Evolutionary conservation across 1,140 invertebrate genomes (phyloP).

Genomic region (fruit fly (Drosophila melanogaster)): DNA sequence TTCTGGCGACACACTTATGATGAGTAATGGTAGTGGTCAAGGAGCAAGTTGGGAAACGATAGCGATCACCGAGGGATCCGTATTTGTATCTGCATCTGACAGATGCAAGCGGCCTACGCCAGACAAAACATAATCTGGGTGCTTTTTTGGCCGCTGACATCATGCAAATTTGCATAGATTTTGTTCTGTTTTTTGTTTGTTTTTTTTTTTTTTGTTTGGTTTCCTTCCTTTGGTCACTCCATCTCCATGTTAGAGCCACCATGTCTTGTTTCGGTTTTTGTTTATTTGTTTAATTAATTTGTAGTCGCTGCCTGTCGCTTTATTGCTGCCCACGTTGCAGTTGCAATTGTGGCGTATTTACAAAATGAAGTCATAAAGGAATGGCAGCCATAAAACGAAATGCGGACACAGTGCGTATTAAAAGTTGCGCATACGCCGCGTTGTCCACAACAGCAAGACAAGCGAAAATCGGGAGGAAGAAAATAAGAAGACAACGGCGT

Average conservation of each 20-base stretch:
- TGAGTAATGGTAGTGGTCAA: slow-evolving; percentile 65
- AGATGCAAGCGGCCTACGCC: slow-evolving; percentile 51
- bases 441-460: slow-evolving; percentile 15
- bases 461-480: neutral
- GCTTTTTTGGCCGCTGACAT: slow-evolving; percentile 69
- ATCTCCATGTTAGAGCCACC: slow-evolving; percentile 30
- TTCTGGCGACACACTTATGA: slow-evolving; percentile 64
- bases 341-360: slow-evolving; percentile 59
- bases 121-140: slow-evolving; percentile 28
- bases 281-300: slow-evolving; percentile 81
- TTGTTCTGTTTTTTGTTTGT: slow-evolving; percentile 1
- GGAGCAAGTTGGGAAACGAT: slow-evolving; percentile 55
- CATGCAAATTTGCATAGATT: slow-evolving; percentile 75
- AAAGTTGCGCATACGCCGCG: slow-evolving; percentile 75
- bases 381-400: slow-evolving; percentile 62
- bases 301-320: slow-evolving; percentile 55
- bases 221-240: slow-evolving; percentile 24
- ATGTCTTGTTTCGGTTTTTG: slow-evolving; percentile 54
- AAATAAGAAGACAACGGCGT: slow-evolving; percentile 21
- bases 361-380: slow-evolving; percentile 74
- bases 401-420: slow-evolving; percentile 56
- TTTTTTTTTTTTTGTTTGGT: slow-evolving; percentile 4
- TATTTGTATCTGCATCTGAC: slow-evolving; percentile 39
- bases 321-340: slow-evolving; percentile 65
- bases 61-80: slow-evolving; percentile 44